Conservation (phyloP, 2,113 vertebrate species). For the Nicator chloris region DNA sequence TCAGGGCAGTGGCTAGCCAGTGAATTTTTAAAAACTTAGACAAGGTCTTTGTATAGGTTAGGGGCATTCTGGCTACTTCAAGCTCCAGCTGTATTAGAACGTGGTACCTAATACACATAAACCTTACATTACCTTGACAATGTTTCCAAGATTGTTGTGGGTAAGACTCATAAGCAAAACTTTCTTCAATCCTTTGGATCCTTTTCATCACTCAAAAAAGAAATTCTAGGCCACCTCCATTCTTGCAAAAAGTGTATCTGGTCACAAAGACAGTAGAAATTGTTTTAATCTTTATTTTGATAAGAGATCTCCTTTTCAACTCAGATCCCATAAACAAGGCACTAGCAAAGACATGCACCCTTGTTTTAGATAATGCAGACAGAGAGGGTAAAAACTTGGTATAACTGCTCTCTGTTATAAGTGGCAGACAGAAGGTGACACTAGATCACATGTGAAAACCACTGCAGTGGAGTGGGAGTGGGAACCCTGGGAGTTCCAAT, state of each 20-base stretch:
- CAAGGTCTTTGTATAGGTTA: background rate
- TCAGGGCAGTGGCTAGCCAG: background rate
- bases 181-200: background rate
- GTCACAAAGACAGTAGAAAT: background rate
- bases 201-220: background rate
- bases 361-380: background rate
- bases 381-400: background rate
- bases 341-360: background rate
- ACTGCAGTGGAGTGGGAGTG: too few relatives aligned
- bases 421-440: background rate
- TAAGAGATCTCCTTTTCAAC: background rate
- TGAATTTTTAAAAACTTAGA: background rate
- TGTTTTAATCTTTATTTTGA: background rate
- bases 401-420: background rate
- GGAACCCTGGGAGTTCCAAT: too few relatives aligned
- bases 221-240: background rate
- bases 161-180: background rate
- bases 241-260: background rate
- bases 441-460: background rate
- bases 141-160: background rate
- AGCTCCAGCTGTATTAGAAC: background rate
- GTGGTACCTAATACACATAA: background rate
- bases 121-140: rapidly evolving
- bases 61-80: background rate
- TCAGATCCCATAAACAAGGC: background rate